phyloP scores from a whole-genome alignment of 2,797 vertebrate genomes.

The Meriones psammophilus region DNA sequence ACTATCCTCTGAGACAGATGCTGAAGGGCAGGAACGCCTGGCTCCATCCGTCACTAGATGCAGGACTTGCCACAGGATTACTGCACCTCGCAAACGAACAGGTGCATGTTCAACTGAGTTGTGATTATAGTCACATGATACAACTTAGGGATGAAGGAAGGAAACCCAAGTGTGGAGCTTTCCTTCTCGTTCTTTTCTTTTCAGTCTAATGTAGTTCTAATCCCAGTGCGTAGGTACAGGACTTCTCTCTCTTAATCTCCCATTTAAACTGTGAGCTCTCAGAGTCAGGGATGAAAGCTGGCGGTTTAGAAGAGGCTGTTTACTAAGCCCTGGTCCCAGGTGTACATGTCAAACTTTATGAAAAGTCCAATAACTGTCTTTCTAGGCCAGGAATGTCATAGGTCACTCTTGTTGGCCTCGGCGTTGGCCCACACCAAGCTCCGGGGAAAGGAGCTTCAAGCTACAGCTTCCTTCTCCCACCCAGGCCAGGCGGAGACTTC shows the following conservation, averaged over 20 bases:
- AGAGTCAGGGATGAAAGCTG: neutral
- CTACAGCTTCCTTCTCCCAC: neutral
- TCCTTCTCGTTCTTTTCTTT: neutral
- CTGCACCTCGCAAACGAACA: neutral
- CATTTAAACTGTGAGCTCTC: neutral
- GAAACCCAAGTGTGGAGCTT: neutral
- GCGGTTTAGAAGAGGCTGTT: neutral
- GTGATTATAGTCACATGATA: neutral
- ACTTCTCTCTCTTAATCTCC: conserved; percentile 31
- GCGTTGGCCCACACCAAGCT: neutral
- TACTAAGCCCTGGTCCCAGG: conserved; percentile 17
- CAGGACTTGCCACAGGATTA: rapidly evolving
- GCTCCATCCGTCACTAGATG: neutral
- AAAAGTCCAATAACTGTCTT: conserved; percentile 41
- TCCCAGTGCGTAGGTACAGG: neutral
- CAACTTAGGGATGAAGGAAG: neutral
- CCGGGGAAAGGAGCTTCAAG: neutral
- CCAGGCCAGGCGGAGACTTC: neutral
- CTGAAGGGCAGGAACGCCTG: rapidly evolving
- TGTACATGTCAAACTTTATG: conserved; percentile 3
- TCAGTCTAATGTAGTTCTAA: neutral
- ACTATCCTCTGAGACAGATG: neutral
- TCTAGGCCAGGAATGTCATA: neutral
- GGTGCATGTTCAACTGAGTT: neutral
- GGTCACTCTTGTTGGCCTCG: neutral